Conservation (phyloP, 1,140 invertebrate genomes). For the Pogonomyrmex californicus region DNA sequence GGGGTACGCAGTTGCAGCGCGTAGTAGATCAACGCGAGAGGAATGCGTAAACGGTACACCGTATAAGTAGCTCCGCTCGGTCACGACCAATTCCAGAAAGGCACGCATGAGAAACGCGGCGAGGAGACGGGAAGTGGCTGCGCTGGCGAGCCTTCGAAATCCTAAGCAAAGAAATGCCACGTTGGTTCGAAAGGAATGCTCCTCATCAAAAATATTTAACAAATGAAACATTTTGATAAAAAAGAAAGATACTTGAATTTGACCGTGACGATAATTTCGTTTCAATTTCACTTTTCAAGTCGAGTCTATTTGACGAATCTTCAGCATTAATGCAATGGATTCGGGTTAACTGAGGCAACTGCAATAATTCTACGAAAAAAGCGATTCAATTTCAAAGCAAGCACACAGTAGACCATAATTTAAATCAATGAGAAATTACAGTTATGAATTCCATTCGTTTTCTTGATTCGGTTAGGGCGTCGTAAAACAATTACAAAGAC, state of each 20-base stretch:
- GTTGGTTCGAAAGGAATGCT: neutral
- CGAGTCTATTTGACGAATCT: no score
- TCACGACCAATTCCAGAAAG: constrained; percentile 52
- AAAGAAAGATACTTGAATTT: no score
- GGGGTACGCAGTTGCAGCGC: constrained; percentile 43
- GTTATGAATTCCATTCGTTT: neutral
- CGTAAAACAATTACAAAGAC: constrained; percentile 13
- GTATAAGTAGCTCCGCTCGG: constrained; percentile 55
- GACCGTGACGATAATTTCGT: no score
- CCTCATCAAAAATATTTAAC: neutral
- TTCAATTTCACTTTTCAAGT: no score
- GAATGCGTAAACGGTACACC: constrained; percentile 75
- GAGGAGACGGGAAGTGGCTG: neutral
- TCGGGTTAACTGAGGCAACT: no score
- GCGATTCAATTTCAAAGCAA: no score
- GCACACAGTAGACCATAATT: no score
- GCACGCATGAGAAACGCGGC: constrained; percentile 2
- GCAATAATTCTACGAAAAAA: no score
- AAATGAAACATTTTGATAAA: no score
- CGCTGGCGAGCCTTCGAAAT: neutral
- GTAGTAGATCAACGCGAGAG: constrained; percentile 50
- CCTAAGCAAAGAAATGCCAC: neutral
- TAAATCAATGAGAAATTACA: neutral
- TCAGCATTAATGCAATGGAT: no score
- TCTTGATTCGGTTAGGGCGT: neutral